phyloP scores from a whole-genome alignment of 30 jellyfish, hydroid and myxozoan genomes.

The Chironex yamaguchii region DNA sequence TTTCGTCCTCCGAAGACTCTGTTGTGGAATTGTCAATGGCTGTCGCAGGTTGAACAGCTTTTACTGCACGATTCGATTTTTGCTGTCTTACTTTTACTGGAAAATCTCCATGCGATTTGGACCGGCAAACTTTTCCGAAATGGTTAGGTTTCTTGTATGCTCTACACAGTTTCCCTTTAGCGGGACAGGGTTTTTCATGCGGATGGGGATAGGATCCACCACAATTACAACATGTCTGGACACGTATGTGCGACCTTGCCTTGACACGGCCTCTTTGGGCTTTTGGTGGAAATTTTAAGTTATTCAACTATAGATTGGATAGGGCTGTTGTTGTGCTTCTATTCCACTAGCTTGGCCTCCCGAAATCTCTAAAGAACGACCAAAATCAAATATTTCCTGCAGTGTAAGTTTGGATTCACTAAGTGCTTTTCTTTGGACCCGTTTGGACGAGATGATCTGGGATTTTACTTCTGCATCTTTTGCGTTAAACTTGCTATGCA shows the following conservation, averaged over 20 bases:
- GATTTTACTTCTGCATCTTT: conserved; percentile 12
- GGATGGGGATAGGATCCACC: too few relatives aligned
- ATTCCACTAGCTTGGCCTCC: conserved; percentile 15
- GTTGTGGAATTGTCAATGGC: background rate
- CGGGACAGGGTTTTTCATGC: too few relatives aligned
- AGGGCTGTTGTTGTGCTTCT: background rate
- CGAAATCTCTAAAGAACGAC: background rate
- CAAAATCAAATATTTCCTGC: conserved; percentile 12
- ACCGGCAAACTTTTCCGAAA: background rate
- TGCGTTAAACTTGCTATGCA: background rate
- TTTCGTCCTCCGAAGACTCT: background rate
- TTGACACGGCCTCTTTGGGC: too few relatives aligned
- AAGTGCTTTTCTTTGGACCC: background rate
- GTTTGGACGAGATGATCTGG: conserved; percentile 5
- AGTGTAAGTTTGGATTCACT: conserved; percentile 3
- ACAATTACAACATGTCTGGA: too few relatives aligned
- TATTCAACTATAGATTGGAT: too few relatives aligned
- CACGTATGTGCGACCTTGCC: too few relatives aligned
- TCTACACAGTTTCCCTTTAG: background rate
- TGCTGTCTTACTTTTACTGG: background rate
- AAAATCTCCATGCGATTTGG: background rate
- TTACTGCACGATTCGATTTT: background rate
- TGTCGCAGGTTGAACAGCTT: background rate
- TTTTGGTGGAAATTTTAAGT: too few relatives aligned
- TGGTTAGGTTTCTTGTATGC: background rate